Base-by-base conservation (phyloP, 2,113 vertebrate species). In the Regulus satrapa region DNA sequence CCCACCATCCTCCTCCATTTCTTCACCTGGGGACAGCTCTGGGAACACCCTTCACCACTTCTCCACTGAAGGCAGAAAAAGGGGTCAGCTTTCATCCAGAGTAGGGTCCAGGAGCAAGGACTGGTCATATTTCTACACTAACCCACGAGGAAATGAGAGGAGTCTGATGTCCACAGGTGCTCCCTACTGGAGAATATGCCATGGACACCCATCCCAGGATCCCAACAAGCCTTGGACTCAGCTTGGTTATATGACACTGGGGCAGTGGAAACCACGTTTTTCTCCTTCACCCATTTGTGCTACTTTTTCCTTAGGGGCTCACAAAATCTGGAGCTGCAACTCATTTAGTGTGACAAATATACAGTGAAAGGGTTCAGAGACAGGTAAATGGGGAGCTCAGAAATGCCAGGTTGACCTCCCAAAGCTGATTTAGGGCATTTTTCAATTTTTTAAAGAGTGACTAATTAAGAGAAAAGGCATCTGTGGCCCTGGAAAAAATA, bases 101-200 rank as follows among this genome's bases (percentile, higher is more conserved):
- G 61, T 19, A 75, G 43, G 34, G 34, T 41, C 64, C 61, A 71
- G 29, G 10, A 59, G 24, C 21, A 76, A 55, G 38, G 34, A 31
- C 7, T 13, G 34, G 32, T 34, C 0, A 0, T 52, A 31, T 62
- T 77, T 78, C 52, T 31, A 36, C 32, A 31, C 3, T 1, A 2
- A 56, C 34, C 7, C 23, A 56, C 8, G 3, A 20, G 18, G 21
- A 76, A 61, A 56, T 0, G 12, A 77, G 24, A 46, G 29, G 2
- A 77, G 12, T n/a, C 25, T 8, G 4, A 75, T 24, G 40, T 79
- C n/a, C 69, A 78, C 24, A 71, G 61, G 13, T 32, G 12, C 9
- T 62, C 26, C 55, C 21, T 64, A 17, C 36, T 46, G 58, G 29
- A 81, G 32, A 66, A 2, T 16, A 10, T 26, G 32, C 9, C 68